A percentile compares a stretch with the other conserved stretches of the same genome.
phyloP scores from a whole-genome alignment of 2,888 invertebrate species.

The Pseudococcus longispinus region DNA sequence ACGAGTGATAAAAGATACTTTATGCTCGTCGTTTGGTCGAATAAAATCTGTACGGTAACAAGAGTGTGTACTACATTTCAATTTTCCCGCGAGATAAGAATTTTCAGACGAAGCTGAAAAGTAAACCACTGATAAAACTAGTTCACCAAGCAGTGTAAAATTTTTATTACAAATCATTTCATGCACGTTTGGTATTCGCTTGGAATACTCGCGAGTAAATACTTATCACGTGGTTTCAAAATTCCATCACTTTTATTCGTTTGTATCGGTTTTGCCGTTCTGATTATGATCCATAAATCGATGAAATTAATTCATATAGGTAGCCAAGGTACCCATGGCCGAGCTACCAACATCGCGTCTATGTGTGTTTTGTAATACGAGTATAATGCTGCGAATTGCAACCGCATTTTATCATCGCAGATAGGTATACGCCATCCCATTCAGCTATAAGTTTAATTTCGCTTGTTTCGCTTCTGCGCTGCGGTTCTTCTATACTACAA shows the following conservation, averaged over 20 bases:
- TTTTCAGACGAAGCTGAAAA: neutral
- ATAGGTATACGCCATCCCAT: neutral
- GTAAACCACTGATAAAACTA: slow-evolving; percentile 42
- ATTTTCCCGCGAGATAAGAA: slow-evolving; percentile 40
- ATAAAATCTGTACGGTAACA: neutral
- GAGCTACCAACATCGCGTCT: neutral
- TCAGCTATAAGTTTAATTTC: neutral
- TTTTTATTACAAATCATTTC: slow-evolving; percentile 28
- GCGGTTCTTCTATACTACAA: neutral
- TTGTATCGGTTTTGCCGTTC: slow-evolving; percentile 40
- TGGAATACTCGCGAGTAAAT: neutral
- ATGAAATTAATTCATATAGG: slow-evolving; percentile 43
- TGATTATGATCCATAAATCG: slow-evolving; percentile 41
- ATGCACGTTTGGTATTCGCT: neutral
- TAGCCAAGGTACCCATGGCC: neutral
- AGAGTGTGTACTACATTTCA: slow-evolving; percentile 20
- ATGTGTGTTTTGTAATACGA: slow-evolving; percentile 16
- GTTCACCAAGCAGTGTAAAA: slow-evolving; percentile 31
- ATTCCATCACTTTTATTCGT: slow-evolving; percentile 28
- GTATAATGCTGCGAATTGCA: slow-evolving; percentile 33
- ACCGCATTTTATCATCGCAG: slow-evolving; percentile 27
- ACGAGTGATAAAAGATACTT: neutral
- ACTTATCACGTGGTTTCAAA: slow-evolving; percentile 13
- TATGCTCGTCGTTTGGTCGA: neutral
- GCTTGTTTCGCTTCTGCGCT: slow-evolving; percentile 37